Conservation (phyloP, 2,797 vertebrate genomes). For the Rhinella marina region DNA sequence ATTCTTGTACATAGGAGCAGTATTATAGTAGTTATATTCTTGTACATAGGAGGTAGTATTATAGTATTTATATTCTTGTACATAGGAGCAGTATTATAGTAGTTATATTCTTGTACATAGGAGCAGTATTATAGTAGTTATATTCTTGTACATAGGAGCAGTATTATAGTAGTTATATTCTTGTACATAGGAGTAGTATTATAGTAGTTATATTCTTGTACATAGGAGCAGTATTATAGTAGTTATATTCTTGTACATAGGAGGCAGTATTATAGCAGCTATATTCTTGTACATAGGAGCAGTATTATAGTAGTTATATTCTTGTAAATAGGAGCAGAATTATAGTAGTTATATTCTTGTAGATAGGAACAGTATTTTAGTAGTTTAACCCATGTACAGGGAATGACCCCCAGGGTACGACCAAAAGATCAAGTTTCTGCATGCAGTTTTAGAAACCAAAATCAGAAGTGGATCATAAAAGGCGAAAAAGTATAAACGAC, state of each 20-base stretch:
- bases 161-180: constrained; percentile 3
- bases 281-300: not conserved
- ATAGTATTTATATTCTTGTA: not conserved
- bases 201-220: not conserved
- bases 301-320: constrained; percentile 2
- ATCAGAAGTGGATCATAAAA: too few relatives aligned
- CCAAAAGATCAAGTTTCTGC: too few relatives aligned
- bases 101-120: not conserved
- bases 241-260: constrained; percentile 2
- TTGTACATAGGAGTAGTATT: not conserved
- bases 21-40: constrained; percentile 1
- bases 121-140: not conserved
- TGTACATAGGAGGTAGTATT: not conserved
- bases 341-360: constrained; percentile 1
- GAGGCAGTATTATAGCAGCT: not conserved
- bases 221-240: not conserved
- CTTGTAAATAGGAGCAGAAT: not conserved
- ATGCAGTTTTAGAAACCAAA: too few relatives aligned
- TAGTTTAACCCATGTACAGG: not conserved
- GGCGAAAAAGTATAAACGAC: too few relatives aligned
- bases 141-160: not conserved
- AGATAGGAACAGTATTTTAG: not conserved
- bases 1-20: not conserved
- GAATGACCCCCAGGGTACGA: too few relatives aligned
- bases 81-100: not conserved